Conservation (phyloP, 1,140 invertebrate species). For the Plodia interpunctella region DNA sequence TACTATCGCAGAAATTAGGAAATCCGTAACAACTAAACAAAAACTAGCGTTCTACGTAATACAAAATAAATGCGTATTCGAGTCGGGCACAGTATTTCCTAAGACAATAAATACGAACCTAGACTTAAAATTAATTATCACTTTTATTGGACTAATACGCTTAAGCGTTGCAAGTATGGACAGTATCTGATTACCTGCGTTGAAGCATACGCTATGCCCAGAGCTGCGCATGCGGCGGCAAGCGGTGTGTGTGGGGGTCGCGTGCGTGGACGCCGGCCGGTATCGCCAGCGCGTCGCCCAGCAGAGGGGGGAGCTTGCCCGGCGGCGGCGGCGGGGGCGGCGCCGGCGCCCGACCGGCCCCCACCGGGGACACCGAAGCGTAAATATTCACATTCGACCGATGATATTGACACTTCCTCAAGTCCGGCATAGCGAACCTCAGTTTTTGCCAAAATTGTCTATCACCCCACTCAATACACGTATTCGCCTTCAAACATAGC, state of each 20-base stretch:
- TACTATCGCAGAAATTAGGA: conserved; percentile 72
- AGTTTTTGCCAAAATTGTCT: conserved; percentile 97
- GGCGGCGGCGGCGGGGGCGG: conserved; percentile 82
- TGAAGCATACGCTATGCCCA: conserved; percentile 79
- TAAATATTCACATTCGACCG: conserved; percentile 82
- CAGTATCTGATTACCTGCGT: conserved; percentile 72
- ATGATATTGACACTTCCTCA: conserved; percentile 80
- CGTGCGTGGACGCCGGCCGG: conserved; percentile 86
- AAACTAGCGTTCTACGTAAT: conserved; percentile 41
- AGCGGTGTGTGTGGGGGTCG: conserved; percentile 84
- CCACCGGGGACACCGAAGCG: conserved; percentile 77
- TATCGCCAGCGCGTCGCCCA: conserved; percentile 69
- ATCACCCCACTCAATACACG: conserved; percentile 94
- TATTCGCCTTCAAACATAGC: conserved; percentile 92
- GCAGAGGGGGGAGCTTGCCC: conserved; percentile 72
- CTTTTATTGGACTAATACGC: conserved; percentile 72
- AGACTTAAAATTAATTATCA: conserved; percentile 68
- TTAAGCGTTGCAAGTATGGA: conserved; percentile 68
- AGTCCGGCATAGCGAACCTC: conserved; percentile 92
- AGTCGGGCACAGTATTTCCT: conserved; percentile 24
- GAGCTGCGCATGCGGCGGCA: conserved; percentile 94
- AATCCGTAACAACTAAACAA: conserved; percentile 50
- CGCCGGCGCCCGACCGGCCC: conserved; percentile 78
- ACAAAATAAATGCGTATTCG: conserved; percentile 51
- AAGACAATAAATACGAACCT: conserved; percentile 61